Evolutionary conservation across 2,888 invertebrate species (phyloP).

Genomic region (Hartigia nigra): DNA sequence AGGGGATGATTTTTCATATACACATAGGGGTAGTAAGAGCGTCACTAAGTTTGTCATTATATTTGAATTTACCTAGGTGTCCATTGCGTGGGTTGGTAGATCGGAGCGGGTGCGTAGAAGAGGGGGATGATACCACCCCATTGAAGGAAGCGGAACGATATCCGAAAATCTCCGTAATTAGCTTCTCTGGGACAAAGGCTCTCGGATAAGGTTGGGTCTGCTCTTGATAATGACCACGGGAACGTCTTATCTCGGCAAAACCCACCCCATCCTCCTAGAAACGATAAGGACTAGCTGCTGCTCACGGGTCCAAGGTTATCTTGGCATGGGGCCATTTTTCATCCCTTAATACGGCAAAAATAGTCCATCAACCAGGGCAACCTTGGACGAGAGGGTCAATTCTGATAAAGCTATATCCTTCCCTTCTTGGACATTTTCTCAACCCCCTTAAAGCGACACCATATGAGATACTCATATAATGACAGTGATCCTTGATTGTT

Average conservation of each 20-base stretch:
- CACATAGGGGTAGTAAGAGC: not conserved
- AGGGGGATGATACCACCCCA: not conserved
- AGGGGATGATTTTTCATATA: not conserved
- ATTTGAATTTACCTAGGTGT: not conserved
- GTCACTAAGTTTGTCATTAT: not conserved
- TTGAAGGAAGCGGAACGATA: conserved; percentile 23
- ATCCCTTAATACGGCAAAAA: conserved; percentile 49
- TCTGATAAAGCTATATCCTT: too few relatives aligned
- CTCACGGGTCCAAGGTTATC: conserved; percentile 18
- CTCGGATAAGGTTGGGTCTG: conserved; percentile 18
- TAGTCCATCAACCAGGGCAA: conserved; percentile 39
- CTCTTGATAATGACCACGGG: conserved; percentile 40
- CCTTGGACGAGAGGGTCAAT: conserved; percentile 10
- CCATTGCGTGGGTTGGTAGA: not conserved
- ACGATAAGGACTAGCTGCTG: conserved; percentile 29
- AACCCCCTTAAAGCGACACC: not conserved
- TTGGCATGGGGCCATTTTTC: conserved; percentile 49
- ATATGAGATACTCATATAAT: not conserved
- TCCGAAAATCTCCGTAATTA: conserved; percentile 38
- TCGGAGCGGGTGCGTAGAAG: not conserved
- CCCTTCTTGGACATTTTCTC: too few relatives aligned
- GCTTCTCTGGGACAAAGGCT: conserved; percentile 19
- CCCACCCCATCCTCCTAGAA: conserved; percentile 21
- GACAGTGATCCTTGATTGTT: not conserved
- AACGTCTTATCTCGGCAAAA: conserved; percentile 35